phyloP scores from a whole-genome alignment of 1,140 invertebrate species.

The Anadara kagoshimensis region DNA sequence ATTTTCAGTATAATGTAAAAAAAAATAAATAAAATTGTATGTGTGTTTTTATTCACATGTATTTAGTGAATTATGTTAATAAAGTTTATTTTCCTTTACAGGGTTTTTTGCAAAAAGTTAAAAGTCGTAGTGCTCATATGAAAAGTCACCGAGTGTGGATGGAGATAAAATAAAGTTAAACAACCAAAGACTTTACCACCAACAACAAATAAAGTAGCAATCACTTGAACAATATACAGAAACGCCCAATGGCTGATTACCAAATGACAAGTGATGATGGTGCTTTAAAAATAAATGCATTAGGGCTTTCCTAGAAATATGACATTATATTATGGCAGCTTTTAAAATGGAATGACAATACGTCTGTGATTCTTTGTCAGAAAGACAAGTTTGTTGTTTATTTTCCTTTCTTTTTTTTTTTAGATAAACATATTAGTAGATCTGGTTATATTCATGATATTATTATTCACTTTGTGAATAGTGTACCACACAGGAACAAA shows the following conservation, averaged over 20 bases:
- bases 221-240: constrained; percentile 13
- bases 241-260: constrained; percentile 11
- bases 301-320: constrained; percentile 28
- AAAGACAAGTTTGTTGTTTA: too few relatives aligned
- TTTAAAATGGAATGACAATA: not conserved
- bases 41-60: too few relatives aligned
- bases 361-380: too few relatives aligned
- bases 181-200: constrained; percentile 26
- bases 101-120: constrained; percentile 97
- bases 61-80: too few relatives aligned
- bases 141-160: constrained; percentile 84
- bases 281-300: not conserved
- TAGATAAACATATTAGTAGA: too few relatives aligned
- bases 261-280: not conserved
- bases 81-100: constrained; percentile 76
- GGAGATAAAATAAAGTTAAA: constrained; percentile 54
- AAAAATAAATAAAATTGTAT: too few relatives aligned
- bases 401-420: too few relatives aligned
- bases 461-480: too few relatives aligned
- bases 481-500: too few relatives aligned
- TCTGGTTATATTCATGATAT: too few relatives aligned
- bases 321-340: constrained; percentile 9
- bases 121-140: constrained; percentile 98
- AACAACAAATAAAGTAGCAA: constrained; percentile 18
- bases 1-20: too few relatives aligned